Evolutionary conservation across 2,797 vertebrate genomes (phyloP).

Genomic region (Threskiornis aethiopicus): DNA sequence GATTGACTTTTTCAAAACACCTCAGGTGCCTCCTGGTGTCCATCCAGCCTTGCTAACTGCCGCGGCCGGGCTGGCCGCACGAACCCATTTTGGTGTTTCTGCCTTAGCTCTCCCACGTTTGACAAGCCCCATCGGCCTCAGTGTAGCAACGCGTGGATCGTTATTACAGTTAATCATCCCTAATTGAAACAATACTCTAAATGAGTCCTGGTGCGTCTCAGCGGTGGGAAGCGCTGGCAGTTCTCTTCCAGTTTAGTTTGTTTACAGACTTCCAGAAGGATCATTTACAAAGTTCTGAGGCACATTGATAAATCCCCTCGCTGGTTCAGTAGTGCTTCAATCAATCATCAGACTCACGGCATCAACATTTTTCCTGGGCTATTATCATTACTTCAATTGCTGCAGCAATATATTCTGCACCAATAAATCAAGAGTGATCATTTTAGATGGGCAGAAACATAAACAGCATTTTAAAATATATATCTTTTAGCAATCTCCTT

Average conservation of each 20-base stretch:
- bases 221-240: conserved; percentile 18
- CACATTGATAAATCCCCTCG: conserved; percentile 68
- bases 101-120: not conserved
- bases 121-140: not conserved
- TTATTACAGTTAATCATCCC: conserved; percentile 31
- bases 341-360: conserved; percentile 73
- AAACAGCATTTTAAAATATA: conserved; percentile 46
- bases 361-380: conserved; percentile 74
- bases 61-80: not conserved
- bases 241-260: conserved; percentile 52
- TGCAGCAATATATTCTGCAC: conserved; percentile 51
- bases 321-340: conserved; percentile 59
- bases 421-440: conserved; percentile 70
- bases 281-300: conserved; percentile 69
- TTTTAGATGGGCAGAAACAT: conserved; percentile 60
- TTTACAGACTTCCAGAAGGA: conserved; percentile 62
- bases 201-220: conserved; percentile 1
- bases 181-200: conserved; percentile 53
- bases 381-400: conserved; percentile 73
- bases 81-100: not conserved
- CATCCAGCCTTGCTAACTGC: not conserved
- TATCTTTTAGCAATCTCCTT: conserved; percentile 25
- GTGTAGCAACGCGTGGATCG: not conserved
- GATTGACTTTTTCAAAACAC: not conserved
- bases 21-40: not conserved